Base-by-base conservation (phyloP, 2,797 vertebrate species). In the Melanotaenia nigrans region DNA sequence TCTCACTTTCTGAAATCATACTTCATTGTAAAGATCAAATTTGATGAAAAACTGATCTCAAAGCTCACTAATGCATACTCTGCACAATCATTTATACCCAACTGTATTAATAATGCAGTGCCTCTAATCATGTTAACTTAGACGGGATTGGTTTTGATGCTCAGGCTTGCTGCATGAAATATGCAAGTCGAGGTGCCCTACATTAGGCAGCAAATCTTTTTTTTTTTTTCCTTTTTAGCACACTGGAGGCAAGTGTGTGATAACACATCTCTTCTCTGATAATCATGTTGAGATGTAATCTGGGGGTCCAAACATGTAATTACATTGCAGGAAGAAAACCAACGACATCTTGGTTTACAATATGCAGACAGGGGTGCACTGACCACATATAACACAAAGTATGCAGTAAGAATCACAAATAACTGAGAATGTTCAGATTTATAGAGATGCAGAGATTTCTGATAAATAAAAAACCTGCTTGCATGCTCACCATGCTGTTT, bases 151-250 rank as follows among this genome's bases (percentile, higher is more conserved):
- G 65, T 75, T 90, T 77, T 84, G 85, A 86, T 82, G 73, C 68
- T 57, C 16, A 10, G 73, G 65, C 70, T 55, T 51, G 65, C 55
- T 38, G 79, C 81, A 88, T 89, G 45, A 90, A 90, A 90, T 87
- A 89, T 91, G 89, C 64, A 91, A 79, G 84, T 75, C 1, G 81
- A 81, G 82, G 69, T 84, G 88, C 36, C 86, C 87, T 90, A 90
- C 81, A 89, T 90, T 84, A 76, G 70, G 49, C 47, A 6, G 49
- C 68, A 73, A 70, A 70, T 77, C 53, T 40, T 55, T 60, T 35
- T 53, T 38, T 38, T 42, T 47, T 36, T 30, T 64, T 64, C 72
- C 66, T 68, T 71, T 64, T 54, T 20, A 47, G 75, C 68, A 63
- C 68, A 74, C 80, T 81, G 56, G 77, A 81, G 74, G 76, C 68